Evolutionary conservation across 2,888 invertebrate species (phyloP).

Genomic region (Anaspis maculata): DNA sequence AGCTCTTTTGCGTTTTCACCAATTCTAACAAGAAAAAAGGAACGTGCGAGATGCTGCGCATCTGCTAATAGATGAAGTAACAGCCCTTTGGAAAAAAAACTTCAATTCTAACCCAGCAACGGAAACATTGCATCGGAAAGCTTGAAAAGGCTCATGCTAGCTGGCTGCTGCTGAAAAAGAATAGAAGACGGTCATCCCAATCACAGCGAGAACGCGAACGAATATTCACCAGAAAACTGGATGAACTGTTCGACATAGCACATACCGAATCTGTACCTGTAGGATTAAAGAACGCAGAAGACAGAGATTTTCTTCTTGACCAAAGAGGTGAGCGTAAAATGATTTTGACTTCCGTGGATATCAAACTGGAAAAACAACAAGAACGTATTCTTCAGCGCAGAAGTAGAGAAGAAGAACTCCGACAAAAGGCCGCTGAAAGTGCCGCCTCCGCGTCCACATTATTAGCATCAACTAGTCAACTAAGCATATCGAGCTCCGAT

Average conservation of each 20-base stretch:
- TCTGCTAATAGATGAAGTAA: too few species aligned
- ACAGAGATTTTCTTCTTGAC: slow-evolving; percentile 21
- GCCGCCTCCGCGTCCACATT: too few species aligned
- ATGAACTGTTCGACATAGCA: slow-evolving; percentile 18
- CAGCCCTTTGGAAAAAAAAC: too few species aligned
- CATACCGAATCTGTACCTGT: slow-evolving; percentile 14
- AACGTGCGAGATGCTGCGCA: too few species aligned
- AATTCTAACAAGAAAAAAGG: too few species aligned
- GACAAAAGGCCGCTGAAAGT: background rate
- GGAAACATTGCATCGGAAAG: slow-evolving; percentile 1
- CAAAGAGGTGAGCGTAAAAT: too few species aligned
- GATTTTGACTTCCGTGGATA: too few species aligned
- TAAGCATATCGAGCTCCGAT: too few species aligned
- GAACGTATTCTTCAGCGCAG: too few species aligned
- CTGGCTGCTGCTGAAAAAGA: slow-evolving; percentile 18
- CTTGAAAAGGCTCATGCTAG: slow-evolving; percentile 1
- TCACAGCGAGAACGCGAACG: slow-evolving; percentile 3
- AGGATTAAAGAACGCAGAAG: slow-evolving; percentile 23
- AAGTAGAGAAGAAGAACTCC: slow-evolving; percentile 2
- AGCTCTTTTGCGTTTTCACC: too few species aligned
- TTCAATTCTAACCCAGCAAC: too few species aligned
- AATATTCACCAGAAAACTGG: slow-evolving; percentile 19
- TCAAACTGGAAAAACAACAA: slow-evolving; percentile 5
- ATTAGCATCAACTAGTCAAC: too few species aligned
- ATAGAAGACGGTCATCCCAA: slow-evolving; percentile 7